Evolutionary conservation across 2,113 vertebrate genomes (phyloP), one percentile per base, ranked within the genome.

Genomic region (Paradisaea rubra): DNA sequence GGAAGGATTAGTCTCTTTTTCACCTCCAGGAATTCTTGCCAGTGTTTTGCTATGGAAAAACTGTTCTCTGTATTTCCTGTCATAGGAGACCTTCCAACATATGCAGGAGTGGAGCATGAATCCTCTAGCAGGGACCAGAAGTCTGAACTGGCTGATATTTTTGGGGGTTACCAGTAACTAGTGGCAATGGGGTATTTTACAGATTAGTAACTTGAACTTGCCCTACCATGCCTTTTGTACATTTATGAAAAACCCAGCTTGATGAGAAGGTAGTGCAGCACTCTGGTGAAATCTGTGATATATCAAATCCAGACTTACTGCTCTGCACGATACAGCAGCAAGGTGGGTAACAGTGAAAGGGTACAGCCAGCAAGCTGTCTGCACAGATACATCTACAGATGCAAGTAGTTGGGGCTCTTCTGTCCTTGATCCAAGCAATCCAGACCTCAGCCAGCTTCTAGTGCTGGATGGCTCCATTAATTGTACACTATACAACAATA

Each of bases 1-100:
- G 69, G 59, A 88, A 92, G 81, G 59, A 89, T 85, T 86, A 83
- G 60, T 74, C 68, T 86, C 63, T 70, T 83, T 94, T 89, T 70
- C 69, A 83, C 39, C 69, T 95, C 87, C 68, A 88, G 44, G 31
- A 86, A 86, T 61, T 70, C 37, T 42, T 93, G 77, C 91, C 86
- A 91, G 39, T 42, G 37, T 81, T 95, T 84, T 78, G 28, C 85
- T 93, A 63, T 24, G 85, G 88, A 95, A 94, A 95, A 96, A 81
- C 8, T 6, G 2, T 49, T 91, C 76, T 73, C 41, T 82, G 7
- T 68, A 56, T 13, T 76, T 86, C 69, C 68, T 90, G 91, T 74
- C 56, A 33, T 2, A 91, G 22, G 31, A 93, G 7, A 44, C 39
- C 28, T 93, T 93, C 79, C 79, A 95, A 71, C 4, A 64, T 81